phyloP scores from a whole-genome alignment of 1,140 invertebrate genomes.

The Coenobita brevimanus region DNA sequence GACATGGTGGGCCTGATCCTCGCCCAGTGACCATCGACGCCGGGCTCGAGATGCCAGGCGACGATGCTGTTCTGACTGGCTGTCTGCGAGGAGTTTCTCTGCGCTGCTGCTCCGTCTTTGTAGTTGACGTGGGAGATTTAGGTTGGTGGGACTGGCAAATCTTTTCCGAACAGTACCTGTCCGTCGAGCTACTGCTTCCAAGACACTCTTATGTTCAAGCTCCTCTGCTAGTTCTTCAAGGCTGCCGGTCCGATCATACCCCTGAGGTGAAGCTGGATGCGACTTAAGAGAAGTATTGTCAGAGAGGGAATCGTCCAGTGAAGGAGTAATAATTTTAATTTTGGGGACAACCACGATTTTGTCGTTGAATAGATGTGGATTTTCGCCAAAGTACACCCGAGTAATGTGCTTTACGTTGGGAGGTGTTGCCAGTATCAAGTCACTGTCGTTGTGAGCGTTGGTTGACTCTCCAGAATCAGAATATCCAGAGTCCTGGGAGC shows the following conservation, averaged over 20 bases:
- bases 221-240: conserved; percentile 58
- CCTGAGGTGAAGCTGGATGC: not conserved
- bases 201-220: conserved; percentile 52
- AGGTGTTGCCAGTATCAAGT: conserved; percentile 28
- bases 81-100: conserved; percentile 24
- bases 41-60: conserved; percentile 18
- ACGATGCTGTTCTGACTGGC: conserved; percentile 2
- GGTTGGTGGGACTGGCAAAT: not conserved
- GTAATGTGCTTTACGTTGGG: conserved; percentile 61
- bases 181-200: conserved; percentile 6
- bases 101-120: conserved; percentile 51
- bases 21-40: conserved; percentile 44
- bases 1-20: not conserved
- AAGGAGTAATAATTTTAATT: conserved; percentile 9
- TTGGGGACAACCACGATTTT: conserved; percentile 46
- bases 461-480: conserved; percentile 66
- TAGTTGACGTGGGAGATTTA: not conserved
- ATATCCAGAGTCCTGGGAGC: conserved; percentile 64
- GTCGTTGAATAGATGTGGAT: conserved; percentile 44
- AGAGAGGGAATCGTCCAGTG: not conserved
- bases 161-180: conserved; percentile 26
- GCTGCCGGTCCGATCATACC: not conserved
- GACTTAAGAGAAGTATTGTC: not conserved
- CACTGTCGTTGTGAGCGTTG: conserved; percentile 58
- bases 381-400: conserved; percentile 55